Evolutionary conservation across 1,140 invertebrate species (phyloP), one percentile per base, ranked within the genome.

Genomic region (Brachionus rubens): DNA sequence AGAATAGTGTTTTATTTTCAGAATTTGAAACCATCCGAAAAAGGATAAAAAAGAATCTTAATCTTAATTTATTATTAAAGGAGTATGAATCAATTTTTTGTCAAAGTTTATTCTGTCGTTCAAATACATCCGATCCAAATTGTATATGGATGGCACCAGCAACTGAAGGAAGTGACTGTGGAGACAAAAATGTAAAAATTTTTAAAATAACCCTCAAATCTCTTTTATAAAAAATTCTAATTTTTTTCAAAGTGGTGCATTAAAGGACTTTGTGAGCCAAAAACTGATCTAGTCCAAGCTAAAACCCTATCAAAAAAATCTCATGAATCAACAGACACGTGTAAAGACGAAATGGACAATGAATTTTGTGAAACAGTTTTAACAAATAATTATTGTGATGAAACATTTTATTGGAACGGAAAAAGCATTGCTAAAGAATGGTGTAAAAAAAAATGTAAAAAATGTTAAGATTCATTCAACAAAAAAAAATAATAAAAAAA

Each of bases 361-460:
- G 24, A 24, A 9, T 65, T 65, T 65, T 65, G 59, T 43, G 36
- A 65, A 12, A 24, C 59, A 21, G 33, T 65, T 14, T 9, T 65
- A 10, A 19, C 19, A 1, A 65, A 65, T 21, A 28, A 65, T 65
- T 65, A 65, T 46, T 65, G 59, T 43, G 59, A 43, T 43, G 40
- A 65, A 65, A 65, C 24, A n/a, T 65, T 65, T 43, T 65, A 65
- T 65, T 65, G 59, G 59, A 36, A 65, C 43, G 59, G 59, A 12
- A 65, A 43, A 65, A 65, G 40, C 12, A 65, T 65, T 21, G 59
- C 24, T n/a, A 16, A 41, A 43, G 41, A 65, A 24, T 65, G 59
- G 59, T 65, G 59, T 24, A 65, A 43, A 65, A 65, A 65, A 65
- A 65, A 65, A 14, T 65, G 59, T 43, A 41, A 65, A 65, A 65